Conservation (phyloP, 1,140 invertebrate species). For the Drosophila chauvacae region DNA sequence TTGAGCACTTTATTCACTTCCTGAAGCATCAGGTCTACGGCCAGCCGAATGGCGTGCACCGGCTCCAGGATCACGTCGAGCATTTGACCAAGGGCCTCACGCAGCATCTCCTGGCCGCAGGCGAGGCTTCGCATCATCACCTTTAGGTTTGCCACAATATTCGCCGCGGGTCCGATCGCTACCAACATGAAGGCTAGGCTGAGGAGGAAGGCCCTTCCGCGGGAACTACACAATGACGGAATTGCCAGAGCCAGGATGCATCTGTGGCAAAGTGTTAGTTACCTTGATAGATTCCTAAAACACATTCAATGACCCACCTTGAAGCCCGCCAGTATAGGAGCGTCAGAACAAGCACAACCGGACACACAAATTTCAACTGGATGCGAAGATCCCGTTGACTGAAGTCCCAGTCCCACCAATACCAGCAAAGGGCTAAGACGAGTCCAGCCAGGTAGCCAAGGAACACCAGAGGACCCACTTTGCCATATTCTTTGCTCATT, state of each 20-base stretch:
- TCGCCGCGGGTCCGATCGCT: constrained; percentile 91
- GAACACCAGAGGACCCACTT: constrained; percentile 20
- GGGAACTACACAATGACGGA: constrained; percentile 91
- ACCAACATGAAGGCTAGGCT: constrained; percentile 91
- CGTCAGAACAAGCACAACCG: constrained; percentile 11
- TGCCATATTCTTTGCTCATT: not conserved
- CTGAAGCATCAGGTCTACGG: constrained; percentile 87
- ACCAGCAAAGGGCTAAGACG: constrained; percentile 27
- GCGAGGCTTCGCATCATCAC: constrained; percentile 90
- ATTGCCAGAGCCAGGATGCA: constrained; percentile 89
- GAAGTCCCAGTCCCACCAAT: constrained; percentile 34
- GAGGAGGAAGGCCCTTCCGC: constrained; percentile 90
- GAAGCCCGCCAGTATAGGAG: constrained; percentile 29
- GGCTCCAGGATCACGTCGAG: constrained; percentile 88
- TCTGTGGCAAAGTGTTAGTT: constrained; percentile 71
- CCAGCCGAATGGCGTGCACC: constrained; percentile 87
- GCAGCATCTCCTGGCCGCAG: constrained; percentile 91
- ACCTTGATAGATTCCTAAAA: not conserved
- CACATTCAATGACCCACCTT: constrained; percentile 23
- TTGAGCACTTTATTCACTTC: constrained; percentile 86
- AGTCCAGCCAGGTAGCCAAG: constrained; percentile 47
- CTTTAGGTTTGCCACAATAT: constrained; percentile 90
- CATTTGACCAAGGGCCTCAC: constrained; percentile 87
- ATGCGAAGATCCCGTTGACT: constrained; percentile 16
- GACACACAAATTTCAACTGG: constrained; percentile 14